These are phyloP conservation scores for Oreochromis tanganicae DNA, from an alignment of 2,113 vertebrate species.

Conservation along the genomic window DNA sequence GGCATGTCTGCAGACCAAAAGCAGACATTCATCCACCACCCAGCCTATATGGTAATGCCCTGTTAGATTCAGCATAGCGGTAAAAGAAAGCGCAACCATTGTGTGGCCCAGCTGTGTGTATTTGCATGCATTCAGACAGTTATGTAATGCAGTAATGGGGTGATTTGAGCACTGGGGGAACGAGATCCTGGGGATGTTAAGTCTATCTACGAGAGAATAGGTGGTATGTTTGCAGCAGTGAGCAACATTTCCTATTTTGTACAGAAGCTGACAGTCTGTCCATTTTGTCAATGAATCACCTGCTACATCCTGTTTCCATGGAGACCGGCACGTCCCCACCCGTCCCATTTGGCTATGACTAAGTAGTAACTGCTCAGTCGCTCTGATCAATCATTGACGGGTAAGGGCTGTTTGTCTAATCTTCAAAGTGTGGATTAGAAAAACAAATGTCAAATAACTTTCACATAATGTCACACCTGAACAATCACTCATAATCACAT, in stretches of 20 bases:
- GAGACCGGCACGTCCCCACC: background rate
- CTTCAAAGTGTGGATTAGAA: background rate
- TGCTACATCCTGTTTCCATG: constrained; percentile 20
- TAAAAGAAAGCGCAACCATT: constrained; percentile 9
- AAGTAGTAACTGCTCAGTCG: background rate
- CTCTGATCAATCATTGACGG: background rate
- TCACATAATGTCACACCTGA: background rate
- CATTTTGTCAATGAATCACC: constrained; percentile 21
- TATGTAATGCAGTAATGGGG: background rate
- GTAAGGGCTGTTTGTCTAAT: background rate
- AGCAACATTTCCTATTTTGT: constrained; percentile 12
- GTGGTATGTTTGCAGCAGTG: background rate
- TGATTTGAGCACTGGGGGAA: background rate
- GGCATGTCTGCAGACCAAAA: background rate
- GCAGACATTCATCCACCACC: background rate
- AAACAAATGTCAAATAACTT: background rate
- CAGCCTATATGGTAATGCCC: background rate
- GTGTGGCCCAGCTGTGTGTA: background rate
- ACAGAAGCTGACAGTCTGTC: background rate
- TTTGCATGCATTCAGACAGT: constrained; percentile 45
- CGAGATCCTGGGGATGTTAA: background rate
- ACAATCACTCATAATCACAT: background rate
- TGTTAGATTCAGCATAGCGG: background rate
- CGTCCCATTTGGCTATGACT: background rate
- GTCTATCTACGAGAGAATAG: background rate